A percentile compares a stretch with the other conserved stretches of the same genome.
phyloP scores from a whole-genome alignment of 2,113 vertebrate genomes.

The Festucalex cinctus region DNA sequence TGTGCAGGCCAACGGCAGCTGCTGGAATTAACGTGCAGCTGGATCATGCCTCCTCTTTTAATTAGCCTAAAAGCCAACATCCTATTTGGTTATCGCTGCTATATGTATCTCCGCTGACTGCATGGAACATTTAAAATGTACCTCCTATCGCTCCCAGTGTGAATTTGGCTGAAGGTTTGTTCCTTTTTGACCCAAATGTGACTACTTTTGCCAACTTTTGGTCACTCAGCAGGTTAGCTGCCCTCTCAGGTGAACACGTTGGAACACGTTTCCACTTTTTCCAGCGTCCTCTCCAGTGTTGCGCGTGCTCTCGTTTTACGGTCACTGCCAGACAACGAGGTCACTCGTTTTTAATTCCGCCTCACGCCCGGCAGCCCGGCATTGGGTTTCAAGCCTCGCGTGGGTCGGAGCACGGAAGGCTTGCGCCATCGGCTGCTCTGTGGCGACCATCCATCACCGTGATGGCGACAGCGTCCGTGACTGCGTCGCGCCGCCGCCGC shows the following conservation, averaged over 20 bases:
- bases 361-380: constrained; percentile 9
- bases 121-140: not conserved
- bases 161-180: not conserved
- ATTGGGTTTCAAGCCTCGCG: constrained; percentile 14
- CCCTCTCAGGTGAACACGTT: too few species aligned
- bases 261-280: too few species aligned
- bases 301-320: constrained; percentile 50
- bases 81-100: not conserved
- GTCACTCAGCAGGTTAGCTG: too few species aligned
- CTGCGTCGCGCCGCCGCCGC: constrained; percentile 81
- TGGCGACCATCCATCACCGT: constrained; percentile 84
- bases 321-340: constrained; percentile 29
- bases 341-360: constrained; percentile 37
- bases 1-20: not conserved
- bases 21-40: not conserved
- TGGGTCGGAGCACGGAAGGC: not conserved
- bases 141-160: not conserved
- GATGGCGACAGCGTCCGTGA: constrained; percentile 71
- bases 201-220: too few species aligned
- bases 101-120: not conserved
- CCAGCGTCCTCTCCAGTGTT: constrained; percentile 35
- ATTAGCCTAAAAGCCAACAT: not conserved
- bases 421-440: constrained; percentile 55
- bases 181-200: too few species aligned
- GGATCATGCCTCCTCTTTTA: not conserved